Evolutionary conservation across 2,888 invertebrate genomes (phyloP).

Genomic region (Chrysolina oricalcia): DNA sequence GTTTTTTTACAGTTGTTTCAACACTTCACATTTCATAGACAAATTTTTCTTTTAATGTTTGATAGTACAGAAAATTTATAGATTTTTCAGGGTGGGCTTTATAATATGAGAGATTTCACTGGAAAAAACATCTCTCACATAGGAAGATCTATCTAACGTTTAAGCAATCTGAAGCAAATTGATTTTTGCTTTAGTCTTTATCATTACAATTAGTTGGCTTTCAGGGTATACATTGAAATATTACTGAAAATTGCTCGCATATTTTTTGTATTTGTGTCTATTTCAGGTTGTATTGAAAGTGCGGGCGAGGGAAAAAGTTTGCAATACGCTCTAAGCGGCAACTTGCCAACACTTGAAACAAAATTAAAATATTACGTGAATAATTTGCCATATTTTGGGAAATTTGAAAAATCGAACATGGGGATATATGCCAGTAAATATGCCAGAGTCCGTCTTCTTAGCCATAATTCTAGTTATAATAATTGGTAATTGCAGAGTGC

Average conservation of each 20-base stretch:
- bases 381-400: conserved; percentile 46
- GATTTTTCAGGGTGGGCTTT: too few species aligned
- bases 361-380: conserved; percentile 37
- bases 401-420: conserved; percentile 23
- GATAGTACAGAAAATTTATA: too few species aligned
- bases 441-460: conserved; percentile 22
- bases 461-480: conserved; percentile 10
- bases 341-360: conserved; percentile 68
- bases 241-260: conserved; percentile 15
- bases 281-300: conserved; percentile 58
- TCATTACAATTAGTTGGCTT: neutral
- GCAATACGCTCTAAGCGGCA: conserved; percentile 72
- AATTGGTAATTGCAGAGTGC: conserved; percentile 1
- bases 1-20: too few species aligned
- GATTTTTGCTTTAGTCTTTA: conserved; percentile 31
- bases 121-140: neutral
- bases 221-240: conserved; percentile 18
- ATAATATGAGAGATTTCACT: neutral
- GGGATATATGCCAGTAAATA: conserved; percentile 44
- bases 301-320: conserved; percentile 71
- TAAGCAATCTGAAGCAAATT: neutral
- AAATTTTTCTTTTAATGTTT: too few species aligned
- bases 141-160: neutral
- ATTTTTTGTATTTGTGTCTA: conserved; percentile 36
- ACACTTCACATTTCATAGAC: too few species aligned